Percentiles rank a stretch among this genome's conserved stretches.
These are phyloP conservation scores for Maconellicoccus hirsutus DNA, from an alignment of 1,140 invertebrate genomes.

Conservation along the genomic window DNA sequence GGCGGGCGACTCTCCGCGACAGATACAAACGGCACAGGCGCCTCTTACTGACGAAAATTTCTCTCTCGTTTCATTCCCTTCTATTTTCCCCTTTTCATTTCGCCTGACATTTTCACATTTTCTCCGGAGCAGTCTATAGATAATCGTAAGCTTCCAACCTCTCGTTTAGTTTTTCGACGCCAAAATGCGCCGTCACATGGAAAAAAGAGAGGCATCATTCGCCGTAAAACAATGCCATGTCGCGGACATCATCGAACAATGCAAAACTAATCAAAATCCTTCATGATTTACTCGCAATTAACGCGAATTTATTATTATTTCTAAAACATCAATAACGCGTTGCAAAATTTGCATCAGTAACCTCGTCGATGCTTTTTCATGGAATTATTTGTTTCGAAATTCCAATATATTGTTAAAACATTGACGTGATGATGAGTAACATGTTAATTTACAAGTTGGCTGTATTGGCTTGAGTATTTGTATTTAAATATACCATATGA, in stretches of 20 bases:
- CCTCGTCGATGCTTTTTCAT: too few species aligned
- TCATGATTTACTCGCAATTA: background rate
- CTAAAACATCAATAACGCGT: background rate
- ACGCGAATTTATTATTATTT: background rate
- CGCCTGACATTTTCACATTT: background rate
- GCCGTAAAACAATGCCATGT: background rate
- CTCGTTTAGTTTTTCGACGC: background rate
- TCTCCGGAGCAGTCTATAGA: background rate
- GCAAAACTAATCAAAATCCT: background rate
- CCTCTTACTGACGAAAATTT: conserved; percentile 13
- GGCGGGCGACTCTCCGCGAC: conserved; percentile 17
- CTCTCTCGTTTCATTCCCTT: conserved; percentile 3
- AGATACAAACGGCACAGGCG: conserved; percentile 20
- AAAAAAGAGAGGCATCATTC: background rate
- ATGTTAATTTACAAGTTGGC: too few species aligned
- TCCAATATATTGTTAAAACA: too few species aligned
- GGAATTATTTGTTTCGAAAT: too few species aligned
- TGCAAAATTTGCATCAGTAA: too few species aligned
- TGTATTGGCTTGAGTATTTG: too few species aligned
- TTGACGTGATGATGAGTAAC: too few species aligned
- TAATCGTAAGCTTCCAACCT: background rate
- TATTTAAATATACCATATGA: too few species aligned
- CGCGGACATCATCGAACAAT: background rate
- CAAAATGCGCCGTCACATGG: background rate
- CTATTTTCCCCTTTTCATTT: background rate